These are phyloP conservation scores for Elysia crispata DNA, from an alignment of 2,888 invertebrate genomes.

Conservation along the genomic window DNA sequence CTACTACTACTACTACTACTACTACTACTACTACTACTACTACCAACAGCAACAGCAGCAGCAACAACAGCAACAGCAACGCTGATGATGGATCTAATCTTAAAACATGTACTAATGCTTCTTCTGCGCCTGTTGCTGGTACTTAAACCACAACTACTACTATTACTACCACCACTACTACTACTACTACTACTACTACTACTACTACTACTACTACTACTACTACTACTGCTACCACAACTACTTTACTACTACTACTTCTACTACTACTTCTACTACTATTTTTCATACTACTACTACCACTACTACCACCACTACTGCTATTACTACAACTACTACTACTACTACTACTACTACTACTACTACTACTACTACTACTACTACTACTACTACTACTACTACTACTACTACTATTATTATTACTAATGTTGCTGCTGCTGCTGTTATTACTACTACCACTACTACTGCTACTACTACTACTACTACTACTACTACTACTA, in stretches of 20 bases:
- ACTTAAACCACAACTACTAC: too few species aligned
- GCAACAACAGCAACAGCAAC: too few species aligned
- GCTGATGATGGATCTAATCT: not conserved
- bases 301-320: not conserved
- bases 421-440: too few species aligned
- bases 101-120: not conserved
- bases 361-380: conserved; percentile 30
- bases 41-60: too few species aligned
- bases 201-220: too few species aligned
- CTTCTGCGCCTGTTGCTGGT: not conserved
- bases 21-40: not conserved
- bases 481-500: too few species aligned
- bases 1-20: not conserved
- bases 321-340: not conserved
- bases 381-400: conserved; percentile 20
- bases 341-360: conserved; percentile 24
- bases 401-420: not conserved
- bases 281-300: too few species aligned
- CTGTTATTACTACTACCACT: not conserved
- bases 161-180: not conserved
- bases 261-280: conserved; percentile 4
- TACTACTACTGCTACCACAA: too few species aligned
- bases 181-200: not conserved
- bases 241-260: too few species aligned
- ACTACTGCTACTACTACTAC: conserved; percentile 14